phyloP scores from a whole-genome alignment of 2,797 vertebrate species.

The Danio tinwini region DNA sequence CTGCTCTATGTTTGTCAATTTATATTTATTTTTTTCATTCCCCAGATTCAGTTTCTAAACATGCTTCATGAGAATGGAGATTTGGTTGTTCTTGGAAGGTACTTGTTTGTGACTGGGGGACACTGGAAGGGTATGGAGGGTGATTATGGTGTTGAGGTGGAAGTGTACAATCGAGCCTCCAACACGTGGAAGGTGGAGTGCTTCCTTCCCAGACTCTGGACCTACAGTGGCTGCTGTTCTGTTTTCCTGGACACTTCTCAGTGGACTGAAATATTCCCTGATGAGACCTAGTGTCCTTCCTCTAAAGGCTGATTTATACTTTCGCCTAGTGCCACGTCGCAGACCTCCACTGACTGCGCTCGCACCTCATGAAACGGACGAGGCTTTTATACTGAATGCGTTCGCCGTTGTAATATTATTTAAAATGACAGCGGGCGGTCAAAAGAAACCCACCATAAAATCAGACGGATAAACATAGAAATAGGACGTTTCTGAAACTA shows the following conservation, averaged over 20 bases:
- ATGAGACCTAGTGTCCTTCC: conserved; percentile 63
- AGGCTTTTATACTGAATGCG: too few species aligned
- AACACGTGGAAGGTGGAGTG: conserved; percentile 86
- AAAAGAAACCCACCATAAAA: too few species aligned
- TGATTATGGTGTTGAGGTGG: conserved; percentile 93
- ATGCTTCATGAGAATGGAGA: conserved; percentile 94
- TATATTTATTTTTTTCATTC: conserved; percentile 1
- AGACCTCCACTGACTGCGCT: too few species aligned
- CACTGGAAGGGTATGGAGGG: conserved; percentile 98
- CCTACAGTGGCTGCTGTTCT: conserved; percentile 89
- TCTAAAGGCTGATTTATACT: not conserved
- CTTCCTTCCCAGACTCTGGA: conserved; percentile 90
- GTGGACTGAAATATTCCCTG: conserved; percentile 84
- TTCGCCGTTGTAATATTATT: too few species aligned
- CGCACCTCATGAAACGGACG: too few species aligned
- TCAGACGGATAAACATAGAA: too few species aligned
- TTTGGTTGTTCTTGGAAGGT: conserved; percentile 83
- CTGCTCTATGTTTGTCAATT: not conserved
- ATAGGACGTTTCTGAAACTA: too few species aligned
- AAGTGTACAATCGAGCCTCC: conserved; percentile 84
- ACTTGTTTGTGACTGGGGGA: conserved; percentile 88
- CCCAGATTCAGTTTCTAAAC: conserved; percentile 92
- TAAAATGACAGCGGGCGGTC: too few species aligned
- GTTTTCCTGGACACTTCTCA: conserved; percentile 89
- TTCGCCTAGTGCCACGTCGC: too few species aligned